Evolutionary conservation across 1,140 invertebrate genomes (phyloP), one percentile per base, ranked within the genome.

Genomic region (Achatina immaculata): DNA sequence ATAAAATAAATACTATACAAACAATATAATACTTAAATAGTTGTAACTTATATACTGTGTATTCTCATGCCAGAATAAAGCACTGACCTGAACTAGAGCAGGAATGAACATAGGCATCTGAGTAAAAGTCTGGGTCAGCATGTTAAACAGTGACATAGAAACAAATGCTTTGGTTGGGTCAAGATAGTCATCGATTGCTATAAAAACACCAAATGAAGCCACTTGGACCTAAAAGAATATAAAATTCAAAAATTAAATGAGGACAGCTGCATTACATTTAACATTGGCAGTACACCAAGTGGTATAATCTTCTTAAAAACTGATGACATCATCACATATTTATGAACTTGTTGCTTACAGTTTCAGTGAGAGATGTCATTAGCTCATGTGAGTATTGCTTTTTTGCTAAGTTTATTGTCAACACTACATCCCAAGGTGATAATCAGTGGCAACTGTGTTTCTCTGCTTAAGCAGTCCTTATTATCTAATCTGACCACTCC

Each of bases 91-190:
- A 31, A 83, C 51, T 11, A 81, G 55, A 31, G 69, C 71, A 43
- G 80, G 71, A 34, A 83, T 81, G 36, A 81, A 65, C 36, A 75
- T 45, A 7, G 79, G 93, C 62, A 94, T 83, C 34, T 93, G 88
- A 45, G 86, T 88, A 68, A 94, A 93, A 85, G 98, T 96, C 91
- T 97, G 96, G 90, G 97, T 94, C 84, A 99, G 94, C 86, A 99
- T 96, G 93, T 99, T 99, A 93, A 99, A 99, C 87, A 99, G 94
- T 90, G 97, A 96, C 84, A 99, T 93, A 83, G 97, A 96, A 83
- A 99, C 97, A 93, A 99, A 99, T 84, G 92, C 98, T 87, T 94
- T 96, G 89, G 94, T 93, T 85, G 97, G 95, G 90, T 97, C 95
- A 88, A 99, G 72, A 62, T 76, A 58, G 11, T 74, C 65, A n/a